Conservation (phyloP, 2,888 invertebrate genomes). For the Imbricaverruca yamaguchii region DNA sequence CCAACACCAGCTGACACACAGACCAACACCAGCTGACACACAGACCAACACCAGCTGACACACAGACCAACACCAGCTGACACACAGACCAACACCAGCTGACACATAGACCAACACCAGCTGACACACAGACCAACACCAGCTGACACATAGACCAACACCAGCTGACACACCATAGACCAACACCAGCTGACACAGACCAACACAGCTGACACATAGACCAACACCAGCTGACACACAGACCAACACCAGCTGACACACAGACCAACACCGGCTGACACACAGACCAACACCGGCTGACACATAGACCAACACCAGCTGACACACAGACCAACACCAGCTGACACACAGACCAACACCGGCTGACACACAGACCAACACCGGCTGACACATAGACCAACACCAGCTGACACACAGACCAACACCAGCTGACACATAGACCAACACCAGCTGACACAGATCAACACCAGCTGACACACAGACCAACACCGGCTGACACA, state of each 20-base stretch:
- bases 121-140: too few relatives aligned
- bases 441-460: not conserved
- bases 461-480: too few relatives aligned
- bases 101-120: too few relatives aligned
- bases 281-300: too few relatives aligned
- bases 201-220: too few relatives aligned
- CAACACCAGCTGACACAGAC: not conserved
- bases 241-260: too few relatives aligned
- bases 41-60: too few relatives aligned
- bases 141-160: not conserved
- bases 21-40: slow-evolving; percentile 6
- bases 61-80: not conserved
- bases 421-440: too few relatives aligned
- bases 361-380: not conserved
- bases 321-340: not conserved
- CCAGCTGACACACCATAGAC: too few relatives aligned
- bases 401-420: not conserved
- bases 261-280: slow-evolving; percentile 2
- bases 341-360: not conserved
- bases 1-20: too few relatives aligned
- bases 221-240: slow-evolving; percentile 1
- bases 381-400: too few relatives aligned
- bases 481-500: slow-evolving; percentile 11
- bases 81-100: not conserved
- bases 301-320: not conserved